A percentile compares a stretch with the other conserved stretches of the same genome.
Evolutionary conservation across 2,113 vertebrate genomes (phyloP).

Genomic region (Brachyhypopomus gauderio): DNA sequence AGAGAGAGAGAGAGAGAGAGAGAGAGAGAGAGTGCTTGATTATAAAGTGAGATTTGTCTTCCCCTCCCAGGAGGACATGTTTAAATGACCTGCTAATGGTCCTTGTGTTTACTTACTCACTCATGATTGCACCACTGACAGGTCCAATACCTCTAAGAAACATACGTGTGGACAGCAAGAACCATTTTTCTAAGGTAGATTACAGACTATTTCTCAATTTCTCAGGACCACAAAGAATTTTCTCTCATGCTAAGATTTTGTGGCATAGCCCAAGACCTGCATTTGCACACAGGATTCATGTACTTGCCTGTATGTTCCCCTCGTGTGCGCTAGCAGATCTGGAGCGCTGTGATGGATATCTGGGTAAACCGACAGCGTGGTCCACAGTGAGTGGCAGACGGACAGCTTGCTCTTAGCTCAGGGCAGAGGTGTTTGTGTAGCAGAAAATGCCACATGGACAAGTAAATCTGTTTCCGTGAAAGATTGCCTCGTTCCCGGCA

Average conservation of each 20-base stretch:
- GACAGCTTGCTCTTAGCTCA: slow-evolving; percentile 55
- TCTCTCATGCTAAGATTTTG: neutral
- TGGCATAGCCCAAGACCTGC: neutral
- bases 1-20: neutral
- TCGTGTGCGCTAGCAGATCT: neutral
- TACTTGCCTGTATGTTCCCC: neutral
- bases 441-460: slow-evolving; percentile 66
- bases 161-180: no score
- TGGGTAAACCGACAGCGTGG: slow-evolving; percentile 2
- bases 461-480: slow-evolving; percentile 46
- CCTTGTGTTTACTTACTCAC: neutral
- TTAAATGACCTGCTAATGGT: neutral
- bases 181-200: neutral
- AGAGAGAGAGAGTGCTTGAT: neutral
- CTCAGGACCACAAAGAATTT: neutral
- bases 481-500: slow-evolving; percentile 42
- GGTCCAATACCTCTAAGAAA: neutral
- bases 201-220: neutral
- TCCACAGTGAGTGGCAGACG: slow-evolving; percentile 16
- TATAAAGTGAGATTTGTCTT: neutral
- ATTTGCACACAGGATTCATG: neutral
- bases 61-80: neutral
- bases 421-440: slow-evolving; percentile 62
- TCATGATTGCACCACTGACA: neutral
- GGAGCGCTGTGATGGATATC: slow-evolving; percentile 3